Evolutionary conservation across 1,140 invertebrate genomes (phyloP).

Genomic region (Caenorhabditis latens): DNA sequence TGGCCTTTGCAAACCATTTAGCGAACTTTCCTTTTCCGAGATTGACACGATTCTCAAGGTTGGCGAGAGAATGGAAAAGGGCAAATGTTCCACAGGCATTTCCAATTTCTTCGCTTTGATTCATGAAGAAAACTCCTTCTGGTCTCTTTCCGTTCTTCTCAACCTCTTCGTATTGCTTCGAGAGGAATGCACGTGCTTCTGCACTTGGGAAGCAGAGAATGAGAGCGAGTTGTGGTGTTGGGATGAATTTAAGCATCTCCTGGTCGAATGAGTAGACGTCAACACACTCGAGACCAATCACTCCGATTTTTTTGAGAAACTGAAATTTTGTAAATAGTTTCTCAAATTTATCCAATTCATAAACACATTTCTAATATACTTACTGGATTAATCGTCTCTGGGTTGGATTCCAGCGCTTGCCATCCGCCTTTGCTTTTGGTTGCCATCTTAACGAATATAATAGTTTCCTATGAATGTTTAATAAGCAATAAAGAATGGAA

Average conservation of each 20-base stretch:
- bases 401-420: slow-evolving; percentile 66
- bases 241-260: slow-evolving; percentile 63
- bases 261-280: slow-evolving; percentile 66
- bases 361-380: slow-evolving; percentile 4
- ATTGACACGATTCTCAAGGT: slow-evolving; percentile 16
- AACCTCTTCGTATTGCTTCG: neutral
- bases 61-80: slow-evolving; percentile 25
- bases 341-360: no score
- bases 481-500: slow-evolving; percentile 33
- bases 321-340: neutral
- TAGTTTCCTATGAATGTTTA: neutral
- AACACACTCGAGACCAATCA: slow-evolving; percentile 50
- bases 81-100: slow-evolving; percentile 47
- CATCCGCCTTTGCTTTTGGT: slow-evolving; percentile 50
- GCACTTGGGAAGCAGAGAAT: slow-evolving; percentile 64
- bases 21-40: slow-evolving; percentile 36
- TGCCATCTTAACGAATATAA: slow-evolving; percentile 36
- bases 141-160: slow-evolving; percentile 35
- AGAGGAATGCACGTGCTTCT: slow-evolving; percentile 10
- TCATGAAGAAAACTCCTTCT: slow-evolving; percentile 41
- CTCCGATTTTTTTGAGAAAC: slow-evolving; percentile 65
- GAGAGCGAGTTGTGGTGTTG: slow-evolving; percentile 61
- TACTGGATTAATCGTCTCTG: slow-evolving; percentile 66
- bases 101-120: slow-evolving; percentile 40
- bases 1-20: slow-evolving; percentile 40